Evolutionary conservation across 1,140 invertebrate genomes (phyloP).

Genomic region (Heliothis subflexa): DNA sequence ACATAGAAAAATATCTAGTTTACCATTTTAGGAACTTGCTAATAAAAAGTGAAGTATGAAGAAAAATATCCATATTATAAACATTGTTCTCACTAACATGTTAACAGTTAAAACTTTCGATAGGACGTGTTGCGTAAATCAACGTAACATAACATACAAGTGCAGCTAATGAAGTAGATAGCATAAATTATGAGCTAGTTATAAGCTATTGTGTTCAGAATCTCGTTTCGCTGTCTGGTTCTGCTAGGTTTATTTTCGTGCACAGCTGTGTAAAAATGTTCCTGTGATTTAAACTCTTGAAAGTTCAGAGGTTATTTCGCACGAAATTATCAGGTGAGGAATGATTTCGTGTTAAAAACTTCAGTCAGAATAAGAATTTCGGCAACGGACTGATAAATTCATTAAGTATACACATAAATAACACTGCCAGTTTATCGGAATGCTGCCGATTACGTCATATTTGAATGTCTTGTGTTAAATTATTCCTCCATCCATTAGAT

Average conservation of each 20-base stretch:
- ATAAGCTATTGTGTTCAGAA: conserved; percentile 21
- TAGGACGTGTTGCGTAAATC: not conserved
- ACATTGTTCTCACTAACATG: not conserved
- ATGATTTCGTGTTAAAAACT: too few relatives aligned
- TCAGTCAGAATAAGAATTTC: not conserved
- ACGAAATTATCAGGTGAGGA: too few relatives aligned
- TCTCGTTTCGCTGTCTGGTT: conserved; percentile 13
- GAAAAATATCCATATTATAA: not conserved
- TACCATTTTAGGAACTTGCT: not conserved
- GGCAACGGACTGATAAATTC: not conserved
- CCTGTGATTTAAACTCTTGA: not conserved
- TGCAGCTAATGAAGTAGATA: conserved; percentile 27
- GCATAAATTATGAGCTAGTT: conserved; percentile 19
- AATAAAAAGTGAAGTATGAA: conserved; percentile 7
- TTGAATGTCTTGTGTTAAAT: conserved; percentile 6
- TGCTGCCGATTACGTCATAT: conserved; percentile 3
- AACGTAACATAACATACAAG: conserved; percentile 3
- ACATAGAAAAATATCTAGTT: not conserved
- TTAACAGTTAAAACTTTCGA: conserved; percentile 17
- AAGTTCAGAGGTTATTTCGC: too few relatives aligned
- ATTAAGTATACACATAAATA: not conserved
- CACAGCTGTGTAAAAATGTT: not conserved
- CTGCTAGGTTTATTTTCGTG: not conserved
- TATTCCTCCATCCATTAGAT: conserved; percentile 24
- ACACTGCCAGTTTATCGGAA: not conserved